phyloP scores from a whole-genome alignment of 2,113 vertebrate species.

The Heteronetta atricapilla region DNA sequence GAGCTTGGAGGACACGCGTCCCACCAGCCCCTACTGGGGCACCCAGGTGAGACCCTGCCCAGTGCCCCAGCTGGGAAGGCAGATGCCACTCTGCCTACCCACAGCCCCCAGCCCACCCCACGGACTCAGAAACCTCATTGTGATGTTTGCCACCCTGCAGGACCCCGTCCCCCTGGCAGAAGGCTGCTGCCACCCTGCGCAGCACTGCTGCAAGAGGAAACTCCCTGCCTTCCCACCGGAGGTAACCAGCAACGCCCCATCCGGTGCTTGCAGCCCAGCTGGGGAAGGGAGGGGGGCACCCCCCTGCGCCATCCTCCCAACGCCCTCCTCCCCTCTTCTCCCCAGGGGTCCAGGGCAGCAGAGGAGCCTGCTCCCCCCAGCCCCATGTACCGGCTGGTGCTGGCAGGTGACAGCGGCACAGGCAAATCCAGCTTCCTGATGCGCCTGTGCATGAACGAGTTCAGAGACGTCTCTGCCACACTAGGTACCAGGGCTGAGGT shows the following conservation, averaged over 20 bases:
- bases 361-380: not conserved
- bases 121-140: not conserved
- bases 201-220: constrained; percentile 47
- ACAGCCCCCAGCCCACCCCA: not conserved
- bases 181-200: not conserved
- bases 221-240: constrained; percentile 73
- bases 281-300: too few species aligned
- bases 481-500: constrained; percentile 12
- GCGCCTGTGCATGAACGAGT: constrained; percentile 74
- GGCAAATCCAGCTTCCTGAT: constrained; percentile 84
- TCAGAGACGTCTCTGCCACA: constrained; percentile 77
- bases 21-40: rapidly evolving
- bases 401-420: constrained; percentile 74
- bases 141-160: not conserved
- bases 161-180: not conserved
- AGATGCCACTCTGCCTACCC: not conserved
- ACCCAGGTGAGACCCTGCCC: not conserved
- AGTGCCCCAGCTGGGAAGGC: not conserved
- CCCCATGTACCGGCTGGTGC: constrained; percentile 73
- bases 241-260: constrained; percentile 31
- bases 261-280: not conserved
- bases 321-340: not conserved
- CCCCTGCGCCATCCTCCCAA: rapidly evolving
- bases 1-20: constrained; percentile 37
- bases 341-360: not conserved